Evolutionary conservation across 2,113 vertebrate genomes (phyloP).

Genomic region (Muscicapa adusta): DNA sequence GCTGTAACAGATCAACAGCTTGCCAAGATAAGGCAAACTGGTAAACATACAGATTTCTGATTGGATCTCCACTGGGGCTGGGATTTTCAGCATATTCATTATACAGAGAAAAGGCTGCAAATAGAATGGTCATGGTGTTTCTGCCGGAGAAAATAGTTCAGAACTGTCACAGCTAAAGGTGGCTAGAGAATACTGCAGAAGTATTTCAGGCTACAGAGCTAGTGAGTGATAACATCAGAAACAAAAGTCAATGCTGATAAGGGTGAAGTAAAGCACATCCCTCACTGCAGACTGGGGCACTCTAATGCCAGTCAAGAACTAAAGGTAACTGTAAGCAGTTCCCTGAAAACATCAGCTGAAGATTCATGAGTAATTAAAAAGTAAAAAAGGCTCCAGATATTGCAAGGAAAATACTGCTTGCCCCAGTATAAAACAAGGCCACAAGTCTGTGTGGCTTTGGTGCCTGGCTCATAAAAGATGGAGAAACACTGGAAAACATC

Average conservation of each 20-base stretch:
- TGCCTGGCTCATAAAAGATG: neutral
- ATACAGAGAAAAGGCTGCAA: neutral
- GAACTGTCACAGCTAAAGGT: neutral
- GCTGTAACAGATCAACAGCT: neutral
- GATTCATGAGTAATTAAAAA: neutral
- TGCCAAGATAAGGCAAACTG: neutral
- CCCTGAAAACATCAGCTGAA: neutral
- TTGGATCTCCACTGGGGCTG: too few relatives aligned
- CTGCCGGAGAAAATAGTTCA: neutral
- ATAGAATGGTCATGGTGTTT: neutral
- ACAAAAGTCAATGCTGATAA: neutral
- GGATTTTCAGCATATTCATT: neutral
- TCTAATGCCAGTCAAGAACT: neutral
- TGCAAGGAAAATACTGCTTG: neutral
- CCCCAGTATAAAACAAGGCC: neutral
- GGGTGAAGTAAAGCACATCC: neutral
- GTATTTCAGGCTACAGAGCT: neutral
- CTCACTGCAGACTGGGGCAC: neutral
- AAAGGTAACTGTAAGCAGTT: neutral
- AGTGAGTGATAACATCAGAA: neutral
- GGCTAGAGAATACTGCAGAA: neutral
- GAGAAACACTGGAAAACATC: neutral
- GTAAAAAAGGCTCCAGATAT: neutral
- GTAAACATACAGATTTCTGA: neutral
- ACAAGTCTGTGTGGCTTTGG: neutral